These are phyloP conservation scores for Salmo trutta DNA, from an alignment of 2,797 vertebrate species.

Conservation along the genomic window DNA sequence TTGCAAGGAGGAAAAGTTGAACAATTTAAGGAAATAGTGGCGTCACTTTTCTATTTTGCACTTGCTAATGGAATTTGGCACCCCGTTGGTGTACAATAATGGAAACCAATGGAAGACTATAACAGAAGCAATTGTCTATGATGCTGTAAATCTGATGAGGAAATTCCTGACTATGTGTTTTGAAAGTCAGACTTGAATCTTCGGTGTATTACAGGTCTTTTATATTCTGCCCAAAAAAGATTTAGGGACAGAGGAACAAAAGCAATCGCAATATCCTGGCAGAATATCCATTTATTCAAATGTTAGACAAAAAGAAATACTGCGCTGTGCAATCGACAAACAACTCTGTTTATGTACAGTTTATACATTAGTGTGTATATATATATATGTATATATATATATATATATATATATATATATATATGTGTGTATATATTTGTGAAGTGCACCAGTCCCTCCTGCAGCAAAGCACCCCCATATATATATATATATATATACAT, in stretches of 20 bases:
- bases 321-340: conserved; percentile 77
- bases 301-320: conserved; percentile 78
- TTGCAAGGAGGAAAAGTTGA: conserved; percentile 25
- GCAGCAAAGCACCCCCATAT: no score
- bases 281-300: conserved; percentile 82
- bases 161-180: conserved; percentile 23
- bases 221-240: conserved; percentile 5
- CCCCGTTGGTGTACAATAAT: conserved; percentile 25
- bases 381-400: no score
- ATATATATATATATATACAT: no score
- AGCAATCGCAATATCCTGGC: conserved; percentile 62
- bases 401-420: no score
- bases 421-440: no score
- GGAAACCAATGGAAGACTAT: conserved; percentile 40
- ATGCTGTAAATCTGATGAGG: conserved; percentile 35
- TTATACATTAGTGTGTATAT: conserved; percentile 63
- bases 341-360: conserved; percentile 75
- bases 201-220: conserved; percentile 1
- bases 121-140: conserved; percentile 51
- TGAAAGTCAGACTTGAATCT: conserved; percentile 11
- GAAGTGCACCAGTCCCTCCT: no score
- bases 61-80: conserved; percentile 36
- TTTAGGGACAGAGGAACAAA: conserved; percentile 42
- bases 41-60: conserved; percentile 27
- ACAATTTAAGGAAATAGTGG: conserved; percentile 36